Evolutionary conservation across 2,888 invertebrate species (phyloP), one percentile per base, ranked within the genome.

Genomic region (Melangyna quadrimaculata): DNA sequence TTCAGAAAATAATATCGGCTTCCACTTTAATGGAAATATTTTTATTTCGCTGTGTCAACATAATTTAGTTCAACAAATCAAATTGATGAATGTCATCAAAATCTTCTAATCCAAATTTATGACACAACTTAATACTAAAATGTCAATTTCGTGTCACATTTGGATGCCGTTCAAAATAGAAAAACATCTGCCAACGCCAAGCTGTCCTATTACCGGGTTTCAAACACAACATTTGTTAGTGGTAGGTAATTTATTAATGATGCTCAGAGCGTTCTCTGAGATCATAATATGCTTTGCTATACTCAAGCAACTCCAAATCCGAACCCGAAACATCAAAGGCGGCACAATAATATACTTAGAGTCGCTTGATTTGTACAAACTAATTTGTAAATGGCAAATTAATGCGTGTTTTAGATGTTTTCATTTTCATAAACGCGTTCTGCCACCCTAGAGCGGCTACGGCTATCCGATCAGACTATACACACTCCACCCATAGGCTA

Each of bases 351-450:
- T 63, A 79, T 48, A 79, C 51, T 71, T 67, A 77, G 55, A 57
- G 84, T 80, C 75, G 72, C 69, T 86, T 69, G 72, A 80, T 86
- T 86, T 72, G 80, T 57, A 77, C 69, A 73, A 72, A 77, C 80
- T 72, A 86, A 86, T 86, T 86, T 86, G 84, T 86, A 79, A 86
- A 86, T 86, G 53, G 80, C 80, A 80, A 86, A 77, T 80, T 86
- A 86, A 86, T 86, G 80, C 77, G 80, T 71, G 78, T 77, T 80
- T 80, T 69, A 69, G 84, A 84, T 84, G 84, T 84, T 80, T 86
- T 77, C 80, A 86, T 86, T 86, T 80, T 61, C 67, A 80, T 69
- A 79, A 35, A 51, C 51, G 24, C 24, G 32, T 14, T 45, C 22
- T 27, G 45, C 80, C 77, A 53, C 70, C 51, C 74, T 55, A 19